These are phyloP conservation scores for Philhelius pedissequus DNA, from an alignment of 2,888 invertebrate genomes.

Conservation along the genomic window DNA sequence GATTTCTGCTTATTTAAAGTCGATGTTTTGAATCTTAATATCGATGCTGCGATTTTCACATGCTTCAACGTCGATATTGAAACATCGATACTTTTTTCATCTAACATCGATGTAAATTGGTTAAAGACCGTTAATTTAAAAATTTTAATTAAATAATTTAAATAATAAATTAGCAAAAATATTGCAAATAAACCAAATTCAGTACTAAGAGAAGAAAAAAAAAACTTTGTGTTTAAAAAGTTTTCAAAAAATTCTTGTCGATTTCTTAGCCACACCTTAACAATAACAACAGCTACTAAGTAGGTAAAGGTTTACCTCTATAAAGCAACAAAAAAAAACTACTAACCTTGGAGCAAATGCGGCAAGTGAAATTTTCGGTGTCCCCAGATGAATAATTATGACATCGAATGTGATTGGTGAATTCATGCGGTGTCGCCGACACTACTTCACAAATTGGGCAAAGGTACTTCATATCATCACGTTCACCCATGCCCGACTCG, in stretches of 20 bases:
- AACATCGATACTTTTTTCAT: too few species aligned
- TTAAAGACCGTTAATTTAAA: too few species aligned
- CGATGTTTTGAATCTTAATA: too few species aligned
- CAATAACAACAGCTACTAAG: neutral
- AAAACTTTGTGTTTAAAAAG: neutral
- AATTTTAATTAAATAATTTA: too few species aligned
- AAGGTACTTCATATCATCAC: slow-evolving; percentile 79
- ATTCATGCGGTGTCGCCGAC: slow-evolving; percentile 83
- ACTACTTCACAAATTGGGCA: slow-evolving; percentile 85
- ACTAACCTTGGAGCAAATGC: slow-evolving; percentile 79
- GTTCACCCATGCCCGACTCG: slow-evolving; percentile 76
- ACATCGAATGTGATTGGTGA: slow-evolving; percentile 85
- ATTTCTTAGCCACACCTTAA: slow-evolving; percentile 56
- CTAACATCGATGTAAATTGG: too few species aligned
- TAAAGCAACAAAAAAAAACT: neutral
- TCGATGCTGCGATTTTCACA: too few species aligned
- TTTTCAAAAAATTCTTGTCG: slow-evolving; percentile 27
- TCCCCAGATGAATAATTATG: slow-evolving; percentile 82
- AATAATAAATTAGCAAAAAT: neutral
- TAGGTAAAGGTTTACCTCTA: neutral
- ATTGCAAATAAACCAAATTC: neutral
- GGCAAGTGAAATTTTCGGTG: slow-evolving; percentile 79
- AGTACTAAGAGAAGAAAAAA: neutral
- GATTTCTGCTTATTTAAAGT: too few species aligned
- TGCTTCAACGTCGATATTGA: too few species aligned